A percentile compares a stretch with the other conserved stretches of the same genome.
These are phyloP conservation scores for Tenthredo mesomela DNA, from an alignment of 2,888 invertebrate genomes.

Conservation along the genomic window DNA sequence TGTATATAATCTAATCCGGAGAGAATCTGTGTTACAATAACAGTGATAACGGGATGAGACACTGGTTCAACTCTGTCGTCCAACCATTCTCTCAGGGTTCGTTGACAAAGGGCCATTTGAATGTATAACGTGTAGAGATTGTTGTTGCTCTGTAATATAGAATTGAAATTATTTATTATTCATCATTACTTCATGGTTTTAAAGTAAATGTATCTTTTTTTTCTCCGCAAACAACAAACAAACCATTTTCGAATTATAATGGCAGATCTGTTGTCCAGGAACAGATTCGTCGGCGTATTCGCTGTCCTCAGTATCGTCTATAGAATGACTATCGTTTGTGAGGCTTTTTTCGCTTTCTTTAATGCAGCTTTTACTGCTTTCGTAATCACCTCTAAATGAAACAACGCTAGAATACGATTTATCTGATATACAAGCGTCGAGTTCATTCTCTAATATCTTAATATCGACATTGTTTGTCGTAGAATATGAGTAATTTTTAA, in stretches of 20 bases:
- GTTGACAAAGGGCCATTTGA: slow-evolving; percentile 90
- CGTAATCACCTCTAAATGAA: slow-evolving; percentile 67
- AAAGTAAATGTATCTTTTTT: not conserved
- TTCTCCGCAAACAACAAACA: not conserved
- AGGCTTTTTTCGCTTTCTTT: slow-evolving; percentile 36
- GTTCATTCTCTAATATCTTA: slow-evolving; percentile 24
- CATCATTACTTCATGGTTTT: not conserved
- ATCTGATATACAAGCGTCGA: slow-evolving; percentile 52
- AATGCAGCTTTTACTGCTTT: slow-evolving; percentile 39
- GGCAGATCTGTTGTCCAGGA: slow-evolving; percentile 61
- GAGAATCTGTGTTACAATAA: slow-evolving; percentile 86
- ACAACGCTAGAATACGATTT: slow-evolving; percentile 65
- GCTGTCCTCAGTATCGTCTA: slow-evolving; percentile 53
- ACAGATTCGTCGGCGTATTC: slow-evolving; percentile 61
- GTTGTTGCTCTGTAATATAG: slow-evolving; percentile 8
- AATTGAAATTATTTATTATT: not conserved
- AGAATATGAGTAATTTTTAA: not conserved
- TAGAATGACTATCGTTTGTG: slow-evolving; percentile 52
- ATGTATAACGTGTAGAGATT: slow-evolving; percentile 82
- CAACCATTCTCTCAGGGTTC: slow-evolving; percentile 88
- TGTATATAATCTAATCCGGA: slow-evolving; percentile 89
- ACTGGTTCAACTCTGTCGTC: slow-evolving; percentile 82
- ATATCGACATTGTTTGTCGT: slow-evolving; percentile 11
- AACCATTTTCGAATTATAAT: slow-evolving; percentile 58
- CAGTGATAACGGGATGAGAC: slow-evolving; percentile 74